Percentiles rank a stretch among this genome's conserved stretches.
These are phyloP conservation scores for Platynereis dumerilii DNA, from an alignment of 2,888 invertebrate species.

Conservation along the genomic window DNA sequence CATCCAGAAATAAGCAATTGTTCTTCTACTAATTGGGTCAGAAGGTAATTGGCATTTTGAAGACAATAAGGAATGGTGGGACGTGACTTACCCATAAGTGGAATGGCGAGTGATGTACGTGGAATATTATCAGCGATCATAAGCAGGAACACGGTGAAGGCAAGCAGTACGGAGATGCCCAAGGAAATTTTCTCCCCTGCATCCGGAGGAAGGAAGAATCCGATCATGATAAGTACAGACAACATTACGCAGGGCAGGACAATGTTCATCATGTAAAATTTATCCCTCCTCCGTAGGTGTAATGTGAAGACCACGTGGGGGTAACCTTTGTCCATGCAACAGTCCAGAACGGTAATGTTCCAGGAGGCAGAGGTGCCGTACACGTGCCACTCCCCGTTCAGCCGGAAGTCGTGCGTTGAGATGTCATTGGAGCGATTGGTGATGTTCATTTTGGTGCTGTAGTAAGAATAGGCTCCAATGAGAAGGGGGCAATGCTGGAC, in stretches of 20 bases:
- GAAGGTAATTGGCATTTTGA: too few relatives aligned
- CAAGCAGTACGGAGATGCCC: constrained; percentile 41
- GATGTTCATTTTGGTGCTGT: constrained; percentile 37
- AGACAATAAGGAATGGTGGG: too few relatives aligned
- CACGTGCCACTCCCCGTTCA: constrained; percentile 40
- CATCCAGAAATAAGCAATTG: too few relatives aligned
- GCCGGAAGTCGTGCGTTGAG: constrained; percentile 34
- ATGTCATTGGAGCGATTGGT: constrained; percentile 30
- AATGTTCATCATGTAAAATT: constrained; percentile 42
- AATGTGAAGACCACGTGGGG: constrained; percentile 39
- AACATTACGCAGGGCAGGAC: constrained; percentile 42
- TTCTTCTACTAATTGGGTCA: too few relatives aligned
- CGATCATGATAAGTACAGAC: constrained; percentile 40
- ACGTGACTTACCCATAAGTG: constrained; percentile 39
- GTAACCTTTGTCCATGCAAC: constrained; percentile 34
- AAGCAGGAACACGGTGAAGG: constrained; percentile 42
- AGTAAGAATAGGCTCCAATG: constrained; percentile 37
- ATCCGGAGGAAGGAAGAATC: constrained; percentile 32
- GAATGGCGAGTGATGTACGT: constrained; percentile 39
- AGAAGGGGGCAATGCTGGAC: constrained; percentile 34
- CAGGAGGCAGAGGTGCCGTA: constrained; percentile 30
- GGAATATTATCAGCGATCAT: constrained; percentile 43
- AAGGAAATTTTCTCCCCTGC: constrained; percentile 42
- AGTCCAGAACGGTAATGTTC: constrained; percentile 34
- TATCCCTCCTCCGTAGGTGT: constrained; percentile 32